Base-by-base conservation (phyloP, 1,140 invertebrate species). In the Sitodiplosis mosellana region DNA sequence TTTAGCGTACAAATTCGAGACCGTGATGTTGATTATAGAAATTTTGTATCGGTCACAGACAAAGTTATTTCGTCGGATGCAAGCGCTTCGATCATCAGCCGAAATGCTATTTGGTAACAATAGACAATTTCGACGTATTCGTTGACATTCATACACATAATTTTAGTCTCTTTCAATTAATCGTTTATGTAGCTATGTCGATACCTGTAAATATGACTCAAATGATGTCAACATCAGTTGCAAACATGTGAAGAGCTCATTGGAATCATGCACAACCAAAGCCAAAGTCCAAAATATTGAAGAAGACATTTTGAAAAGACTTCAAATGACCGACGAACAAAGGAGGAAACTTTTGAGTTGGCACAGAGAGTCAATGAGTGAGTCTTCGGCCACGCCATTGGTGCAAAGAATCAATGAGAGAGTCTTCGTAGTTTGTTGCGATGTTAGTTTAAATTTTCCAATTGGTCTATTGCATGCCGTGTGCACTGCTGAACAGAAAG, bases 11-110 rank as follows among this genome's bases (percentile, higher is more conserved):
- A 56, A 0, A 48, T 46, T 33, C 58, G 56, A 34, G 59, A 60
- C 43, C 49, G 51, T 8, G 54, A 59, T 15, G 34, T 53, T 0
- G 54, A 59, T 12, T 53, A 54, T 0, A 51, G 61, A 0, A 63
- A 56, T 37, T 63, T 63, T 36, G 60, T 63, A 11, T 50, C 47
- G 12, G 53, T 60, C 3, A 53, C 56, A 20, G 59, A 59, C 36
- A 22, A 17, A 14, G 49, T 57, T 1, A 55, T 56, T 0, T 7
- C 57, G 6, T 56, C 56, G 1, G 41, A 58, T 37, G 53, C 59
- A 21, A 53, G 57, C 40, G 52, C 56, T 0, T 53, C 56, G 2
- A 59, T 61, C 36, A 54, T 61, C 2, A 56, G 55, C 19, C 59
- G 59, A 44, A 60, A 58, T 8, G 60, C 60, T 1, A 20, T 54